Percentiles rank a stretch among this genome's conserved stretches.
phyloP scores from a whole-genome alignment of 2,113 vertebrate genomes.

The Hippocampus mohnikei region DNA sequence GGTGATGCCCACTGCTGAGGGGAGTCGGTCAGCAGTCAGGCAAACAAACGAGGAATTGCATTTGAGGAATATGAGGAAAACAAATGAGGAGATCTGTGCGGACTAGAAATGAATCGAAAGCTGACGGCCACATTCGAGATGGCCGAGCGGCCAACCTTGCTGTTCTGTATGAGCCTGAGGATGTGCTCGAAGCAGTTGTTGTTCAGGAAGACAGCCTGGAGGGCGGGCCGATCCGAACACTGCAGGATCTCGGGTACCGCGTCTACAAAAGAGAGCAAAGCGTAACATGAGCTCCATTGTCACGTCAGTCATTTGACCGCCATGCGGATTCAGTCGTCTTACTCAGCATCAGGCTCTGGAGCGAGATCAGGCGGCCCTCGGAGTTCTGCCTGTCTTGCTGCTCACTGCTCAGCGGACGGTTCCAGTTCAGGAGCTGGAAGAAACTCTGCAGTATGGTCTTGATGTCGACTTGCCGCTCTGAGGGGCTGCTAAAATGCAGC shows the following conservation, averaged over 20 bases:
- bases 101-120: conserved; percentile 1
- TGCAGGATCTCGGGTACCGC: conserved; percentile 90
- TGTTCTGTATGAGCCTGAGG: conserved; percentile 93
- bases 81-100: neutral
- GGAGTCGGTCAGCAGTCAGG: conserved; percentile 1
- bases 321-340: conserved; percentile 36
- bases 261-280: conserved; percentile 62
- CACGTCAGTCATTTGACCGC: conserved; percentile 3
- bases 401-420: conserved; percentile 63
- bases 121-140: conserved; percentile 12
- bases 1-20: conserved; percentile 8
- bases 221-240: conserved; percentile 86
- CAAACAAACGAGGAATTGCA: conserved; percentile 13
- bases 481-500: conserved; percentile 81
- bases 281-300: conserved; percentile 13
- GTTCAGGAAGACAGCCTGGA: conserved; percentile 94
- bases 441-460: conserved; percentile 81
- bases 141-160: conserved; percentile 80
- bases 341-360: conserved; percentile 91
- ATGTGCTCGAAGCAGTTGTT: conserved; percentile 99
- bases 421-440: conserved; percentile 88
- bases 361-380: conserved; percentile 77
- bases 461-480: conserved; percentile 79
- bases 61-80: neutral
- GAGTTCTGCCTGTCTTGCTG: conserved; percentile 52